Base-by-base conservation (phyloP, 2,888 invertebrate genomes). In the Laspeyria flexula region DNA sequence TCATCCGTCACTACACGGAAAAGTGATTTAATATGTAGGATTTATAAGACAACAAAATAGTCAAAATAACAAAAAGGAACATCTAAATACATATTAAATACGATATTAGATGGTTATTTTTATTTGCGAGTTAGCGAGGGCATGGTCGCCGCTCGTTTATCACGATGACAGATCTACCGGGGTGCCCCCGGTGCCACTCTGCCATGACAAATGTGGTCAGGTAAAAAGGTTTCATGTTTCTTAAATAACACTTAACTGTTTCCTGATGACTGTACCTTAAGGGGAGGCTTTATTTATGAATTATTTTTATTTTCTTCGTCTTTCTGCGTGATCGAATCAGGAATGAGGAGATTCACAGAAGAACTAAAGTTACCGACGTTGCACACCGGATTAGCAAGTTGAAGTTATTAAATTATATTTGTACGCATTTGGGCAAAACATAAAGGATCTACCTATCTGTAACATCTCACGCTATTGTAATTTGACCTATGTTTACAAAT, bases 201-300 rank as follows among this genome's bases (percentile, higher is more conserved):
- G 61, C 69, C 58, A 83, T 90, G 90, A 90, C 88, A 85, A 89
- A 90, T 90, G 88, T 77, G 87, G 88, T 81, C 88, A 90, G 89
- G 90, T 90, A 86, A 85, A 86, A 85, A 86, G 75, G 64, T 73
- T 73, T 45, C 62, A 61, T 66, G 71, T 77, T 78, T 75, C 79
- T 75, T 66, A 74, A 81, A 76, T 79, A 80, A 82, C 79, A 84
- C 79, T 86, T 87, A 84, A 82, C 76, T 71, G 60, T 51, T 65
- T 63, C 59, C 50, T 65, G 67, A 73, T 67, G 61, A 52, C 43
- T 43, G 25, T 27, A 30, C 29, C 13, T 23, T 15, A 30, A 23
- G 11, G 9, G 23, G 10, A 21, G 37, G 11, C 18, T n/a, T 18
- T 35, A 18, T 18, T 35, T 35, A 37, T n/a, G n/a, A n/a, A n/a